A percentile compares a stretch with the other conserved stretches of the same genome.
These are phyloP conservation scores for Pangasius larnaudii DNA, from an alignment of 2,797 vertebrate species.

Conservation along the genomic window DNA sequence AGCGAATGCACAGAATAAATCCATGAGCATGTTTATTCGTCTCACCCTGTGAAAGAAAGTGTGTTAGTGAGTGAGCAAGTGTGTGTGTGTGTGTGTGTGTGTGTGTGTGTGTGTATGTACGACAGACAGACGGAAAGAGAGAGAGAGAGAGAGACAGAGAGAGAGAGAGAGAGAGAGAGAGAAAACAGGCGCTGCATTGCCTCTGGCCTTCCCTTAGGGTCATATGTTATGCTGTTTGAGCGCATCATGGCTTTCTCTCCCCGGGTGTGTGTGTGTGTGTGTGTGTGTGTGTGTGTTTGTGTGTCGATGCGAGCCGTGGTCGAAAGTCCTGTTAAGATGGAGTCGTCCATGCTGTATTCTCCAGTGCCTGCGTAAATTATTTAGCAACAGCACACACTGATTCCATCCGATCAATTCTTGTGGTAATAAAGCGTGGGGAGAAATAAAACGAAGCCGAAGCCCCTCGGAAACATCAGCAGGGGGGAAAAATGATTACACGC, in stretches of 20 bases:
- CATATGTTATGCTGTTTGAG: slow-evolving; percentile 69
- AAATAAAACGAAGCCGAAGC: slow-evolving; percentile 30
- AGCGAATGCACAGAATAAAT: slow-evolving; percentile 1
- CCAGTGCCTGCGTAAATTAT: slow-evolving; percentile 56
- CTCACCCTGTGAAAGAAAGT: neutral
- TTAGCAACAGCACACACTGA: slow-evolving; percentile 52
- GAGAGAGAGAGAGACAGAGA: slow-evolving; percentile 38
- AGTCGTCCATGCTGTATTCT: slow-evolving; percentile 51
- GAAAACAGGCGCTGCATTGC: slow-evolving; percentile 50
- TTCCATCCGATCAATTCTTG: slow-evolving; percentile 59
- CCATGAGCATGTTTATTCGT: slow-evolving; percentile 21
- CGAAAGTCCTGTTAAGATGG: slow-evolving; percentile 43
- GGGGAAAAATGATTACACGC: slow-evolving; percentile 2
- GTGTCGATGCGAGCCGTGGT: slow-evolving; percentile 37
- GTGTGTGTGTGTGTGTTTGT: slow-evolving; percentile 34
- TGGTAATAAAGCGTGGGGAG: slow-evolving; percentile 49
- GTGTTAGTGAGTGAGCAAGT: neutral
- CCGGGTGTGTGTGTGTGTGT: slow-evolving; percentile 28
- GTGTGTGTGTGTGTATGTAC: slow-evolving; percentile 17
- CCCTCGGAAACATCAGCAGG: slow-evolving; percentile 15
- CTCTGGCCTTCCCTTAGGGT: slow-evolving; percentile 63
- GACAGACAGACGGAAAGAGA: neutral
- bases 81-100: slow-evolving; percentile 29
- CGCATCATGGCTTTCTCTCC: slow-evolving; percentile 62
- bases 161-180: slow-evolving; percentile 33